Evolutionary conservation across 2,797 vertebrate genomes (phyloP).

Genomic region (Poecilia wingei): DNA sequence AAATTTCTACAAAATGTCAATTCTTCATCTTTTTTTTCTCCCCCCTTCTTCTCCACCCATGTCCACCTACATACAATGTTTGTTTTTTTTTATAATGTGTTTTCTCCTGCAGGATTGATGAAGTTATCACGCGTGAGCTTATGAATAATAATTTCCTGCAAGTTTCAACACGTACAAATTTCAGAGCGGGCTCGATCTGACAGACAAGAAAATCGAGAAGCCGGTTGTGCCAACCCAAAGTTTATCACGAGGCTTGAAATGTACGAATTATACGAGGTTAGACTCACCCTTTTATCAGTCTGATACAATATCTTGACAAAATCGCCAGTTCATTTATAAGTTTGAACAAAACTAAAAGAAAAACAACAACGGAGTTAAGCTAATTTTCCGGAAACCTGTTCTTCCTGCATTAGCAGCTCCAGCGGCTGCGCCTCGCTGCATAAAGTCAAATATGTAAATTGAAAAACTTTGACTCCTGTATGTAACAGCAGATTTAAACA

Average conservation of each 20-base stretch:
- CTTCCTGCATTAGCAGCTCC: constrained; percentile 10
- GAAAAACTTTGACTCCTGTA: not conserved
- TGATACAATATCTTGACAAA: not conserved
- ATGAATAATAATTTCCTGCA: not conserved
- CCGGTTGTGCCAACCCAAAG: not conserved
- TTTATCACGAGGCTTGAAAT: not conserved
- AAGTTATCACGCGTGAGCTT: not conserved
- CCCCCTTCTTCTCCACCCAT: not conserved
- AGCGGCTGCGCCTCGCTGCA: not conserved
- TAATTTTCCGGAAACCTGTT: constrained; percentile 21
- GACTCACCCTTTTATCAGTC: constrained; percentile 18
- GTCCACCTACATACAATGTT: not conserved
- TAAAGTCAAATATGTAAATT: not conserved
- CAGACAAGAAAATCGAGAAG: not conserved
- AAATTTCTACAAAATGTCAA: not conserved
- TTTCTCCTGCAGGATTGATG: not conserved
- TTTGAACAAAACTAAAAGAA: not conserved
- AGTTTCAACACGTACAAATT: not conserved
- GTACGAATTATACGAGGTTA: not conserved
- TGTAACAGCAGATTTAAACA: not conserved
- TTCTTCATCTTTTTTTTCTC: not conserved
- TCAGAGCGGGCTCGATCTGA: not conserved
- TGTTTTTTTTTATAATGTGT: not conserved
- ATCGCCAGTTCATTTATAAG: not conserved
- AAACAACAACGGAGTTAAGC: not conserved